Base-by-base conservation (phyloP, 1,140 invertebrate genomes). In the Drosophila persimilis region DNA sequence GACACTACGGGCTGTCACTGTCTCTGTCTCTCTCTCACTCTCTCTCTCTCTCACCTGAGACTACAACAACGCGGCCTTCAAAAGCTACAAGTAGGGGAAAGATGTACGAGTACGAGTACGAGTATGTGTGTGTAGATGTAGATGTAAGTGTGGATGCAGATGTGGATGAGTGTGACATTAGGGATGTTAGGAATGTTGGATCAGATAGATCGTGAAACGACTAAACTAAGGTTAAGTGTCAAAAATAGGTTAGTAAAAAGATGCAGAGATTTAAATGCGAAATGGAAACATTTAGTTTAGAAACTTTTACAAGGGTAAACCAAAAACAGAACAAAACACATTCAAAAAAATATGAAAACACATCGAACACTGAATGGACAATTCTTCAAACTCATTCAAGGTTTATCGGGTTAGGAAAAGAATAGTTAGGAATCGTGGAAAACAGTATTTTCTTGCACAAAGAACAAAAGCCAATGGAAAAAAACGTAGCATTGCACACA, bases 381-480 rank as follows among this genome's bases (percentile, higher is more conserved):
- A 39, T 39, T 39, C 11, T 39, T 5, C 1, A 39, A 39, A 39
- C 3, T 13, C 3, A 11, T 4, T 13, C 4, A 5, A 39, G 4
- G 11, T 39, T 39, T 4, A 5, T 13, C 3, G 35, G 35, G 35
- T 39, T 39, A 39, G 35, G 35, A 39, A 13, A 39, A 39, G 3
- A 39, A 39, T 39, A 13, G 35, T 13, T 39, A 39, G 35, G 35
- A 8, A 5, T 39, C 35, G 11, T 39, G 13, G 35, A 13, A 39
- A 77, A 66, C 83, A 88, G 83, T 88, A 88, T 88, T 88, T 88
- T 88, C 83, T 88, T 88, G 83, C 83, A 63, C 81, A 58, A 77
- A 55, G 41, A 81, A 83, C 50, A 35, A 51, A 81, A 65, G 50
- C 52, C 54, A 71, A 86, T 65, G 57, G 59, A 20, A 41, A 55